Conservation (phyloP, 2,797 vertebrate genomes). For the Melanotaenia trifasciata region DNA sequence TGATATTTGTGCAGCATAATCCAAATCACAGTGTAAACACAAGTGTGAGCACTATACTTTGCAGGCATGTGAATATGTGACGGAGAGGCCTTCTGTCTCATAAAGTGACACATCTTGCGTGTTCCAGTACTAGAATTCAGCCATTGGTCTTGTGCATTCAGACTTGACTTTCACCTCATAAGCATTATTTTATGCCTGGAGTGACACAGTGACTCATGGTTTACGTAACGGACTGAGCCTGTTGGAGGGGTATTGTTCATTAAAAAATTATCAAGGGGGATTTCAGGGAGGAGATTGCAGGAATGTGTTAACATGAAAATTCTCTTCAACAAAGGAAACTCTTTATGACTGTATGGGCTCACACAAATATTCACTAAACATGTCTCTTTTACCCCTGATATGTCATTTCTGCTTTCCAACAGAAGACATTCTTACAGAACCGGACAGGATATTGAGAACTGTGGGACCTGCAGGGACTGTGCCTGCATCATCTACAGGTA, state of each 20-base stretch:
- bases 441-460: conserved; percentile 91
- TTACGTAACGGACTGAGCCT: conserved; percentile 73
- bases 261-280: conserved; percentile 74
- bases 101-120: conserved; percentile 44
- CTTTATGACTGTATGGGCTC: conserved; percentile 42
- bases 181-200: conserved; percentile 77
- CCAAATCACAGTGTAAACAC: conserved; percentile 47
- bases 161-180: conserved; percentile 74
- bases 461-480: conserved; percentile 90
- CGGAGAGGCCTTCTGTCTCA: conserved; percentile 26
- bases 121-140: conserved; percentile 39
- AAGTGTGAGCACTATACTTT: conserved; percentile 29
- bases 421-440: conserved; percentile 90
- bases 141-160: conserved; percentile 53
- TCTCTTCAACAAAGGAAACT: conserved; percentile 34
- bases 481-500: conserved; percentile 94
- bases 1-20: conserved; percentile 59
- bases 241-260: conserved; percentile 71
- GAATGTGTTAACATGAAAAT: conserved; percentile 33
- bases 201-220: conserved; percentile 75
- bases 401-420: conserved; percentile 74
- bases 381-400: conserved; percentile 68
- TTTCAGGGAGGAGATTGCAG: conserved; percentile 52
- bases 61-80: conserved; percentile 44
- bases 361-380: conserved; percentile 28